Percentiles rank a stretch among this genome's conserved stretches.
These are phyloP conservation scores for Takifugu rubripes DNA, from an alignment of 2,797 vertebrate species.

Conservation along the genomic window DNA sequence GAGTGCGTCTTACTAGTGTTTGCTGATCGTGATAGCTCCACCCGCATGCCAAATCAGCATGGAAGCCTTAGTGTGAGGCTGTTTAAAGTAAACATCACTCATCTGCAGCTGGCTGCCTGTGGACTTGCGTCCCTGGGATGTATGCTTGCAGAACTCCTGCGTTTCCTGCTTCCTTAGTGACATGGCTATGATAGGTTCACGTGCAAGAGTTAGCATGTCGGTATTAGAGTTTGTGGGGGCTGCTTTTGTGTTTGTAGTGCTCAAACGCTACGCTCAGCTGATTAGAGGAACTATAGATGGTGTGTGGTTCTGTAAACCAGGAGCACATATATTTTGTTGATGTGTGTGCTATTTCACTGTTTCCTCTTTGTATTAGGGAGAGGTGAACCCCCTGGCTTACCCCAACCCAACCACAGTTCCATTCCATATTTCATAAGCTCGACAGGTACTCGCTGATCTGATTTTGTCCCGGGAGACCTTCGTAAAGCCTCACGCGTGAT, in stretches of 20 bases:
- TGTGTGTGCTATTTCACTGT: slow-evolving; percentile 11
- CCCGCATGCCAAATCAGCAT: slow-evolving; percentile 35
- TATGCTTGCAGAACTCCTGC: slow-evolving; percentile 34
- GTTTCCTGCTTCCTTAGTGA: slow-evolving; percentile 49
- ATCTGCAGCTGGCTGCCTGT: slow-evolving; percentile 40
- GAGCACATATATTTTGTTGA: slow-evolving; percentile 6
- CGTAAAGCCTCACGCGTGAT: slow-evolving; percentile 55
- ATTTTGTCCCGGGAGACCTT: slow-evolving; percentile 74
- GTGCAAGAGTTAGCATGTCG: slow-evolving; percentile 18
- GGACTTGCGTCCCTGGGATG: slow-evolving; percentile 53
- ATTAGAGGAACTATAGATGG: slow-evolving; percentile 3
- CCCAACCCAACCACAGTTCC: slow-evolving; percentile 31
- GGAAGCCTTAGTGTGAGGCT: slow-evolving; percentile 42
- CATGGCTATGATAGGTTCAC: slow-evolving; percentile 23
- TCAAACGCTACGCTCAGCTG: background rate
- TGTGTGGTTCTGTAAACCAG: background rate
- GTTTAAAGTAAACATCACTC: slow-evolving; percentile 65
- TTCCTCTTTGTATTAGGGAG: slow-evolving; percentile 21
- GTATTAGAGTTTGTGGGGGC: slow-evolving; percentile 34
- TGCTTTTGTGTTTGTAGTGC: slow-evolving; percentile 12
- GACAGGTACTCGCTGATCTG: slow-evolving; percentile 71
- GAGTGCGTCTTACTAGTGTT: slow-evolving; percentile 35
- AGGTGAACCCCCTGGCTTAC: slow-evolving; percentile 45
- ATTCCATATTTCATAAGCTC: slow-evolving; percentile 71
- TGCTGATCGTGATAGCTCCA: slow-evolving; percentile 40